Evolutionary conservation across 2,888 invertebrate genomes (phyloP), one percentile per base, ranked within the genome.

Genomic region (Heterodera filipjevi): DNA sequence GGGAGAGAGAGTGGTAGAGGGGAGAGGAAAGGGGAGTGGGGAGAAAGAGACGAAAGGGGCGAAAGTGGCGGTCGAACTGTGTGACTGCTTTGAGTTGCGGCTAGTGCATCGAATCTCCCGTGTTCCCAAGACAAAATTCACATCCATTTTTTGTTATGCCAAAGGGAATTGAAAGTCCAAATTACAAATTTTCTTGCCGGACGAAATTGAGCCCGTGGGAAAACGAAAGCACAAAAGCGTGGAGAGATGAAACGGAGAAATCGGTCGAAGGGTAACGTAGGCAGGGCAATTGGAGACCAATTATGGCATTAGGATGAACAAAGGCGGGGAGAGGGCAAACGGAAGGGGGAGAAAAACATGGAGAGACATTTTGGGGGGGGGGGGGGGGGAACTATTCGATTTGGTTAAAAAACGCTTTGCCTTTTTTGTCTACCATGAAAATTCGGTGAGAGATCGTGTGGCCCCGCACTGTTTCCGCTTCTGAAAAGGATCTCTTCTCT

Each of bases 191-290:
- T 77, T 44, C 66, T 68, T 35, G 33, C 6, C 39, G 27, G 68
- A 30, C 30, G 81, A 77, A 81, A 81, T 81, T 79, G 81, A 81
- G 76, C 81, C 81, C 81, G 81, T 81, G 81, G 80, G 81, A 81
- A 76, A 59, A 59, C 59, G n/a, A 10, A 59, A 59, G 59, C 1
- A 59, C 14, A n/a, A 22, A 49, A 49, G 49, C 19, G 22, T n/a
- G 59, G 59, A n/a, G 59, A 27, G 59, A 27, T 22, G 71, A 35
- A 27, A 46, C 46, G 71, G 44, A 70, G 35, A 71, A 64, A 77
- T 49, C 30, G 77, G 68, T 35, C 46, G 35, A 77, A 46, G 49
- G 70, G 49, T 46, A 68, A 76, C 66, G 19, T 5, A 10, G 49
- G 59, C 59, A 59, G 59, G 27, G 35, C n/a, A 68, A 68, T 35